Evolutionary conservation across 2,888 invertebrate species (phyloP).

Genomic region (Callinectes sapidus): DNA sequence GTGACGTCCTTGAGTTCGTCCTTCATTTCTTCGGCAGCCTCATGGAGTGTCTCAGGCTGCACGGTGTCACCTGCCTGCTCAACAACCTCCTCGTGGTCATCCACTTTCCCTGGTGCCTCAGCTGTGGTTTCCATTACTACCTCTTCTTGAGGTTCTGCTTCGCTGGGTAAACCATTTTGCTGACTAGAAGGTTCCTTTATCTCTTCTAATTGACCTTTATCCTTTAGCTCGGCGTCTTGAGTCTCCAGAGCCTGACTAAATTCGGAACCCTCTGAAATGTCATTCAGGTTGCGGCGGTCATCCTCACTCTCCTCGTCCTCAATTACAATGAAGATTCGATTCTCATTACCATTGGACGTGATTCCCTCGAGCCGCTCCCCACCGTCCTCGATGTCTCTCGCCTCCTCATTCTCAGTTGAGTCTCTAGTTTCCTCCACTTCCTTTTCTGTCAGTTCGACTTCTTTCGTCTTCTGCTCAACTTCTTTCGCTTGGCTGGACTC

Average conservation of each 20-base stretch:
- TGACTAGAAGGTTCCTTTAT: background rate
- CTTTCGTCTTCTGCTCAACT: background rate
- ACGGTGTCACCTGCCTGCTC: background rate
- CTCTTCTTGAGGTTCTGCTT: slow-evolving; percentile 23
- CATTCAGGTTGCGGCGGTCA: slow-evolving; percentile 39
- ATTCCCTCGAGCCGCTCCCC: slow-evolving; percentile 14
- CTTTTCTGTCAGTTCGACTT: slow-evolving; percentile 22
- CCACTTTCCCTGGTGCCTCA: background rate
- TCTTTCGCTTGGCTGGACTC: slow-evolving; percentile 16
- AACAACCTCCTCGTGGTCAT: background rate
- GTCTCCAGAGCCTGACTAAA: background rate
- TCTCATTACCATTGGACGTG: slow-evolving; percentile 44
- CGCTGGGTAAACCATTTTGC: background rate
- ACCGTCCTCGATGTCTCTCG: slow-evolving; percentile 47
- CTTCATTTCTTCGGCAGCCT: background rate
- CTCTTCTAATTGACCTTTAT: background rate
- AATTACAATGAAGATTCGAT: slow-evolving; percentile 55
- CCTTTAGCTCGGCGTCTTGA: background rate
- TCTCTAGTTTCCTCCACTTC: background rate
- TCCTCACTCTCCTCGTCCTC: slow-evolving; percentile 60
- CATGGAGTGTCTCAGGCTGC: background rate
- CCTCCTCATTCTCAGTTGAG: background rate
- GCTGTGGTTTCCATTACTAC: background rate
- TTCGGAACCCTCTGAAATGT: slow-evolving; percentile 41
- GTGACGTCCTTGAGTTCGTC: background rate